phyloP scores from a whole-genome alignment of 2,888 invertebrate genomes.

The Arenicola marina region DNA sequence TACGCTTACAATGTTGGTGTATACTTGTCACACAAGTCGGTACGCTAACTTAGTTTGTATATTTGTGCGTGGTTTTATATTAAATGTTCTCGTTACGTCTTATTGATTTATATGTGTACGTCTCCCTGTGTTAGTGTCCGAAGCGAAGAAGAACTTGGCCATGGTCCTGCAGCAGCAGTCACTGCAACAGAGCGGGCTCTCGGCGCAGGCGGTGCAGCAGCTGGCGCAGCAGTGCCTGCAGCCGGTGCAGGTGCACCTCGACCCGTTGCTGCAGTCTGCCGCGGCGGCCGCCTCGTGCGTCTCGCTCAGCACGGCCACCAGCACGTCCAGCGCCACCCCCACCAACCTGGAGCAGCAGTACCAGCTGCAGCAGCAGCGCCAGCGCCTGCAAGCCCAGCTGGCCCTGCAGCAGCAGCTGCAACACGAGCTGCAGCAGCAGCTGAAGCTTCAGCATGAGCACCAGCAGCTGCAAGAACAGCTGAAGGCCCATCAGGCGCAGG shows the following conservation, averaged over 20 bases:
- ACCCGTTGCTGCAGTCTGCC: slow-evolving; percentile 35
- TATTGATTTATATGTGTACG: no score
- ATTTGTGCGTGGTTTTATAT: no score
- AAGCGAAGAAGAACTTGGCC: no score
- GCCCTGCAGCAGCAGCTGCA: slow-evolving; percentile 48
- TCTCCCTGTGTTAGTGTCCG: no score
- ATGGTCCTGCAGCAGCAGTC: slow-evolving; percentile 18
- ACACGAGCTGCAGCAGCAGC: slow-evolving; percentile 47
- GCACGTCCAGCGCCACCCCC: background rate
- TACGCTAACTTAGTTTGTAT: no score
- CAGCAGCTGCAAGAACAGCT: slow-evolving; percentile 31
- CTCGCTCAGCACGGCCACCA: background rate
- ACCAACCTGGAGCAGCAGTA: slow-evolving; percentile 42
- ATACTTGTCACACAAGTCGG: no score
- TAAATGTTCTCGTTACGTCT: no score
- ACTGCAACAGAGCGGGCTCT: slow-evolving; percentile 28
- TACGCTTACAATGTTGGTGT: no score
- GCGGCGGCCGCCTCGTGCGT: background rate
- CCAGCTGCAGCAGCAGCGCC: slow-evolving; percentile 38
- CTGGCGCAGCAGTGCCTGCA: slow-evolving; percentile 30
- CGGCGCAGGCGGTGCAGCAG: slow-evolving; percentile 31
- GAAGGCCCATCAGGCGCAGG: slow-evolving; percentile 27
- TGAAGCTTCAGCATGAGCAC: slow-evolving; percentile 38
- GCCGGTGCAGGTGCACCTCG: slow-evolving; percentile 33
- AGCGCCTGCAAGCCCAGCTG: slow-evolving; percentile 30